A percentile compares a stretch with the other conserved stretches of the same genome.
Evolutionary conservation across 2,888 invertebrate genomes (phyloP).

Genomic region (Pseudococcus longispinus): DNA sequence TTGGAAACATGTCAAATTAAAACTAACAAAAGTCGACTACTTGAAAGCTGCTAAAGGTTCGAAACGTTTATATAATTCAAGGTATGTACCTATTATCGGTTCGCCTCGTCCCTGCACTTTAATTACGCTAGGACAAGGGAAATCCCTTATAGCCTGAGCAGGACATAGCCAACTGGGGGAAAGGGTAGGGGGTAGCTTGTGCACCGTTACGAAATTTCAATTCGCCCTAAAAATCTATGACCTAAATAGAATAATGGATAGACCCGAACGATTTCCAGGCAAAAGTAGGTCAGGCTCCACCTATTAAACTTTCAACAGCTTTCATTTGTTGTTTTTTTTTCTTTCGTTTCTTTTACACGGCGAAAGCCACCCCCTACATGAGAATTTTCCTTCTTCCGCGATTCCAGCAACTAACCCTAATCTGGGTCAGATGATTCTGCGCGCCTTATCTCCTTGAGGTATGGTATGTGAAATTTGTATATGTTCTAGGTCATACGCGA

Average conservation of each 20-base stretch:
- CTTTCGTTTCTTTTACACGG: conserved; percentile 13
- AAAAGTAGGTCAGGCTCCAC: conserved; percentile 55
- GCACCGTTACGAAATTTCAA: conserved; percentile 8
- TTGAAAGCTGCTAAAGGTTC: background rate
- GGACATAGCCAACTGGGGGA: background rate
- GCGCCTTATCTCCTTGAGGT: conserved; percentile 48
- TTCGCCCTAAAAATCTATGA: conserved; percentile 51
- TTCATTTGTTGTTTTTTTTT: conserved; percentile 36
- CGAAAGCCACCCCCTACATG: conserved; percentile 35
- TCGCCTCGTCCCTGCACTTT: background rate
- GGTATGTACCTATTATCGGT: background rate
- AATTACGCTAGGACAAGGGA: conserved; percentile 4
- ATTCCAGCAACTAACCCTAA: conserved; percentile 44
- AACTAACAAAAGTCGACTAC: background rate
- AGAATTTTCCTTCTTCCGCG: conserved; percentile 33
- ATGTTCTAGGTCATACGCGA: conserved; percentile 50
- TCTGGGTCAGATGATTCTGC: conserved; percentile 56
- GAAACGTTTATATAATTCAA: background rate
- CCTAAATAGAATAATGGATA: conserved; percentile 43
- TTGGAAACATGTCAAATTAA: conserved; percentile 4
- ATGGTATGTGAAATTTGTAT: conserved; percentile 52
- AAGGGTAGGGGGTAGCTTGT: background rate
- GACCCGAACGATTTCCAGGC: conserved; percentile 54
- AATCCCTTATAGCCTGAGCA: background rate
- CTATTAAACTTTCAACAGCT: conserved; percentile 50